Percentiles rank a stretch among this genome's conserved stretches.
Conservation (phyloP, 2,113 vertebrate genomes). For the Crotalus tigris region DNA sequence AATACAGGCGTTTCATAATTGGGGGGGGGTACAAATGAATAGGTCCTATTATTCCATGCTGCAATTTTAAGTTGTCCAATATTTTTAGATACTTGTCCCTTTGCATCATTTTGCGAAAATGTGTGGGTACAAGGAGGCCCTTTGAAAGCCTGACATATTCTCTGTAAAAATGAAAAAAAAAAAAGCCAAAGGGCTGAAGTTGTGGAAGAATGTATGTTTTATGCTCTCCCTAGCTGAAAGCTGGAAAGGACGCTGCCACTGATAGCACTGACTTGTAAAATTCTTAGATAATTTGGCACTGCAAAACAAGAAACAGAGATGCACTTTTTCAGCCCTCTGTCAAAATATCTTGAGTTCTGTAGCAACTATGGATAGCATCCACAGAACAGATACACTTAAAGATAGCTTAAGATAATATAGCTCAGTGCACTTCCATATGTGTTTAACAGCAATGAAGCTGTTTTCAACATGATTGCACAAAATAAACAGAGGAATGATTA, state of each 20-base stretch:
- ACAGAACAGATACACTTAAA: slow-evolving; percentile 3
- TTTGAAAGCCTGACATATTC: slow-evolving; percentile 53
- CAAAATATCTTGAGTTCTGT: slow-evolving; percentile 1
- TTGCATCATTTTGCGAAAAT: slow-evolving; percentile 57
- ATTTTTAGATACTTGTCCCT: slow-evolving; percentile 58
- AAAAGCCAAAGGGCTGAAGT: slow-evolving; percentile 51
- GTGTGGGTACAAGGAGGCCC: slow-evolving; percentile 55
- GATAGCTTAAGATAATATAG: not conserved
- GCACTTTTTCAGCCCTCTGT: slow-evolving; percentile 19
- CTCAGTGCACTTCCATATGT: not conserved
- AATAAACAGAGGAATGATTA: not conserved
- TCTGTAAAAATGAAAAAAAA: not conserved
- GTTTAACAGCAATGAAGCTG: not conserved
- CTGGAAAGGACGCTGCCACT: slow-evolving; percentile 17
- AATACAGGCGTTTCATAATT: slow-evolving; percentile 53
- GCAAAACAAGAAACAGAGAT: not conserved
- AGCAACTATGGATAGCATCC: not conserved
- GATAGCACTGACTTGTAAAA: slow-evolving; percentile 21
- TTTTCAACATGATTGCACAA: not conserved
- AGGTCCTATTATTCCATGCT: slow-evolving; percentile 53
- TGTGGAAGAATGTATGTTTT: slow-evolving; percentile 8
- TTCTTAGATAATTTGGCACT: slow-evolving; percentile 21
- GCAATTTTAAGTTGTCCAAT: slow-evolving; percentile 46
- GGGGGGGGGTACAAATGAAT: slow-evolving; percentile 50
- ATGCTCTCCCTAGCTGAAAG: not conserved